These are phyloP conservation scores for Sitta europaea DNA, from an alignment of 2,113 vertebrate species.

Conservation along the genomic window DNA sequence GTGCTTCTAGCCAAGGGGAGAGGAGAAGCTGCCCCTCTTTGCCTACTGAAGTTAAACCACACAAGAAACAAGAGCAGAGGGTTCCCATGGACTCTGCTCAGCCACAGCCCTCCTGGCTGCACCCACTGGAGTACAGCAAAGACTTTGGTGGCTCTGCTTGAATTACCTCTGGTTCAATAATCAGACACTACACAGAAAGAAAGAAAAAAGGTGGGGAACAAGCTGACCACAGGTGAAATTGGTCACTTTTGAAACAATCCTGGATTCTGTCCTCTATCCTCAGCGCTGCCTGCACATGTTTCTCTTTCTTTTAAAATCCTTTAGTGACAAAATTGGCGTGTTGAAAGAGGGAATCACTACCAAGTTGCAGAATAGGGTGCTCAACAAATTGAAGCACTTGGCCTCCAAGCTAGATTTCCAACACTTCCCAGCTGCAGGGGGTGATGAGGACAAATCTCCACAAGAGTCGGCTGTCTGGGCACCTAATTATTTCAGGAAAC, in stretches of 20 bases:
- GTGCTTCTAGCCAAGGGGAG: neutral
- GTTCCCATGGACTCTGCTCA: neutral
- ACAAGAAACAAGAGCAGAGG: neutral
- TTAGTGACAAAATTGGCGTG: neutral
- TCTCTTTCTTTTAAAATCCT: neutral
- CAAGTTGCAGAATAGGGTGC: neutral
- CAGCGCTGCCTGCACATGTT: fast-evolving
- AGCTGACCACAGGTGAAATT: neutral
- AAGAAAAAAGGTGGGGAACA: neutral
- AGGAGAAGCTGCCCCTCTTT: neutral
- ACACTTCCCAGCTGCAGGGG: neutral
- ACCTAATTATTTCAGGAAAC: neutral
- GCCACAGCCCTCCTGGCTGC: neutral
- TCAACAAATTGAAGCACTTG: neutral
- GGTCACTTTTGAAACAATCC: neutral
- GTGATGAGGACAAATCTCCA: neutral
- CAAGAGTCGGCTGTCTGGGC: fast-evolving
- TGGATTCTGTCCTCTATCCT: neutral
- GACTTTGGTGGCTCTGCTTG: neutral
- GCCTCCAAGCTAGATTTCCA: neutral
- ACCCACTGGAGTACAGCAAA: neutral
- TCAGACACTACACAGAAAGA: neutral
- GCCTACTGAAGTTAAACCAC: neutral
- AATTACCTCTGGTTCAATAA: neutral
- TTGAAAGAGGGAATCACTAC: neutral